Conservation (phyloP, 2,888 invertebrate genomes). For the Rhaphigaster nebulosa region DNA sequence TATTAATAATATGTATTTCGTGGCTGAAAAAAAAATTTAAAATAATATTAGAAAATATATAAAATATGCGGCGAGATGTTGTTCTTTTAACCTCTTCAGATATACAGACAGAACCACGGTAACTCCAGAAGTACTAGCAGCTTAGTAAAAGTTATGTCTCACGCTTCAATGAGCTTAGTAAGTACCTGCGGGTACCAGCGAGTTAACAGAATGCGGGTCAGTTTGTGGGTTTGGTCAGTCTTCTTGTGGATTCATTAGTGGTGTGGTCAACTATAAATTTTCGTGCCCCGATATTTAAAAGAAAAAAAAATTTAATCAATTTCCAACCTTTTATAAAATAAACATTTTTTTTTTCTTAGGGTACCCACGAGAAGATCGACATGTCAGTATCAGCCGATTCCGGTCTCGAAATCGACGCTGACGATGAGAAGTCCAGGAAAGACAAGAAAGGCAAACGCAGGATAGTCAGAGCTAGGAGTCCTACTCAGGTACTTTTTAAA, state of each 20-base stretch:
- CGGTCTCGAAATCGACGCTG: conserved; percentile 62
- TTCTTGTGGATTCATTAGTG: neutral
- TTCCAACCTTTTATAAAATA: neutral
- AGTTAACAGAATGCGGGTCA: conserved; percentile 19
- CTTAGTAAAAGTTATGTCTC: neutral
- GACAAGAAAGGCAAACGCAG: conserved; percentile 64
- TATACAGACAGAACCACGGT: neutral
- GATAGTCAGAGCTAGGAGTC: conserved; percentile 82
- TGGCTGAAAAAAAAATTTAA: too few relatives aligned
- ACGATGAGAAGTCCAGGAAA: conserved; percentile 61
- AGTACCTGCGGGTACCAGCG: conserved; percentile 34
- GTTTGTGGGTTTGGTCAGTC: conserved; percentile 17
- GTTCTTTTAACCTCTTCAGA: neutral
- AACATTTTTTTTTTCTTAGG: conserved; percentile 54
- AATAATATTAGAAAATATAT: too few relatives aligned
- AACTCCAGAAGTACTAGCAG: neutral
- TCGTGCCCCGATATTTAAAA: neutral
- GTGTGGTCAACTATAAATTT: neutral
- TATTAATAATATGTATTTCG: too few relatives aligned
- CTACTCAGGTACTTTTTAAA: conserved; percentile 71
- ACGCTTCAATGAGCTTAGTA: neutral
- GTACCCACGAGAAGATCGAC: conserved; percentile 62
- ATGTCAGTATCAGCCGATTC: conserved; percentile 62
- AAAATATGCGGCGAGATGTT: too few relatives aligned
- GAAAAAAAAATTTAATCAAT: neutral